phyloP scores from a whole-genome alignment of 35 echinoderm and acorn worm genomes.

The Anneissia japonica region DNA sequence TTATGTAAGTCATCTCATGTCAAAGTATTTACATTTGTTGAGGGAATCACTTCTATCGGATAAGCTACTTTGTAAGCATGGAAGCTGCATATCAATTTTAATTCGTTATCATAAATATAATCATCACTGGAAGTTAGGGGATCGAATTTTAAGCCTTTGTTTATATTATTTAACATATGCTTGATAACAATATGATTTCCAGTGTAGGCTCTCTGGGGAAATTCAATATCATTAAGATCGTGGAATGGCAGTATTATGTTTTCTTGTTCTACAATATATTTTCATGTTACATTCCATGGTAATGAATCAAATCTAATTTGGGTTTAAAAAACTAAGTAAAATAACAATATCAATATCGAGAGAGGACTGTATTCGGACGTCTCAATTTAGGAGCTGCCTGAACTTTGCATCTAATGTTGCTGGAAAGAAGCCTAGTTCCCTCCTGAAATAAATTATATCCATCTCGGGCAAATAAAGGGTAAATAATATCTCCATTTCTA shows the following conservation, averaged over 20 bases:
- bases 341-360: neutral
- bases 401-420: conserved; percentile 4
- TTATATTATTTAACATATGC: neutral
- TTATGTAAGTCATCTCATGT: neutral
- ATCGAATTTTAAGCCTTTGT: neutral
- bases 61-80: neutral
- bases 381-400: neutral
- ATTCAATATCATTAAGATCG: too few relatives aligned
- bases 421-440: neutral
- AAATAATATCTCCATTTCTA: neutral
- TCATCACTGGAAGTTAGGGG: neutral
- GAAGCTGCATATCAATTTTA: neutral
- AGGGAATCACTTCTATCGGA: neutral
- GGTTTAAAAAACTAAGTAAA: too few relatives aligned
- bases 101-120: neutral
- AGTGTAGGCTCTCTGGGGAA: neutral
- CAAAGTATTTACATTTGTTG: neutral
- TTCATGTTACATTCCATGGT: too few relatives aligned
- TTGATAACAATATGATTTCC: neutral
- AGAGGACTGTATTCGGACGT: neutral
- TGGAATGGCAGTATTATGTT: too few relatives aligned
- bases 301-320: too few relatives aligned
- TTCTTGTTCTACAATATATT: too few relatives aligned
- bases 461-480: neutral
- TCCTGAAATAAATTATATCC: neutral